These are phyloP conservation scores for Sarcophaga rosellei DNA, from an alignment of 2,888 invertebrate species.

Conservation along the genomic window DNA sequence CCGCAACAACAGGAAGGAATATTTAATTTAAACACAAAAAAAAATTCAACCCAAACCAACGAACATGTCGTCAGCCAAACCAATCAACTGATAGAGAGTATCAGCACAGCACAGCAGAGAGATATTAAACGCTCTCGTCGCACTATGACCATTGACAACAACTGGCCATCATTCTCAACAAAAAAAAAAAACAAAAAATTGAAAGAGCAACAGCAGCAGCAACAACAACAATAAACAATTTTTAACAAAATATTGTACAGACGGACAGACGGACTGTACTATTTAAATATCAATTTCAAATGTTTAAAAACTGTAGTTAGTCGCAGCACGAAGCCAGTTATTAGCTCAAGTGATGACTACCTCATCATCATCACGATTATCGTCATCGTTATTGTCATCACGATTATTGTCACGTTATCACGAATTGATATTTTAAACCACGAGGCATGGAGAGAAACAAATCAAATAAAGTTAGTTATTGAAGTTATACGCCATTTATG, in stretches of 20 bases:
- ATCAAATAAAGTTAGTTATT: neutral
- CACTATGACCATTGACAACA: neutral
- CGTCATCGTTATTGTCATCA: neutral
- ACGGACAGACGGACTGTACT: neutral
- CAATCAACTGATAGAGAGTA: neutral
- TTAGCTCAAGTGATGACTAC: neutral
- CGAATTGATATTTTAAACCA: slow-evolving; percentile 38
- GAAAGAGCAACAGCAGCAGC: neutral
- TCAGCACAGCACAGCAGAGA: neutral
- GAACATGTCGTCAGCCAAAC: slow-evolving; percentile 9
- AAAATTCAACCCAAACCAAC: slow-evolving; percentile 72
- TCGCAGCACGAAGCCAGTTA: too few relatives aligned
- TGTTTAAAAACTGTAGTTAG: too few relatives aligned
- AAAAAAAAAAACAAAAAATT: slow-evolving; percentile 49
- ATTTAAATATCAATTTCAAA: too few relatives aligned
- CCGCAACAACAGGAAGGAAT: slow-evolving; percentile 80
- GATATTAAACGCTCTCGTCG: neutral
- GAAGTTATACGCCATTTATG: too few relatives aligned
- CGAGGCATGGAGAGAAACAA: neutral
- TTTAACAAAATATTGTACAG: neutral
- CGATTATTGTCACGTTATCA: neutral
- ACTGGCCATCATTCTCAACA: slow-evolving; percentile 73
- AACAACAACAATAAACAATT: neutral
- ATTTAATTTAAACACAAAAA: slow-evolving; percentile 78
- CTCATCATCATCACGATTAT: slow-evolving; percentile 29